Evolutionary conservation across 2,888 invertebrate species (phyloP).

Genomic region (Tipula vernalis): DNA sequence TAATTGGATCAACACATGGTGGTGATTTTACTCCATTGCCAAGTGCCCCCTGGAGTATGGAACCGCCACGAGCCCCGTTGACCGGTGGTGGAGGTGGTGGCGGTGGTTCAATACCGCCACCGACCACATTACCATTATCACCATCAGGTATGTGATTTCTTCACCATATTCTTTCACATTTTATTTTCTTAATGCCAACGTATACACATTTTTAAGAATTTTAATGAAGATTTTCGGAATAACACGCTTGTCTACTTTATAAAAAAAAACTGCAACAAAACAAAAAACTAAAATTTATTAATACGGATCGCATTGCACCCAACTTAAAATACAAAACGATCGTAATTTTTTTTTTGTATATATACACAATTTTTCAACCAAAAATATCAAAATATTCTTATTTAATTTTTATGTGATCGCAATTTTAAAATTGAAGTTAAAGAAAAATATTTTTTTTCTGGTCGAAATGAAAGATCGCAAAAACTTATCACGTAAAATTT

Average conservation of each 20-base stretch:
- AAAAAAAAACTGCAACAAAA: neutral
- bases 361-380: neutral
- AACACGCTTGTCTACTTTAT: neutral
- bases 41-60: conserved; percentile 26
- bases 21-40: conserved; percentile 25
- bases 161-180: neutral
- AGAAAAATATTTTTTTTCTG: neutral
- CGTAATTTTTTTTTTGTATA: neutral
- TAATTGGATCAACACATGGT: conserved; percentile 26
- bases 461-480: neutral
- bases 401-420: neutral
- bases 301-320: neutral
- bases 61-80: conserved; percentile 22
- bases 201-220: neutral
- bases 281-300: neutral
- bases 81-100: conserved; percentile 15
- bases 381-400: neutral
- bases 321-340: neutral
- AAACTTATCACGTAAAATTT: neutral
- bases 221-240: neutral
- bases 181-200: neutral
- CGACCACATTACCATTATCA: conserved; percentile 43
- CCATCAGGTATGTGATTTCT: conserved; percentile 37
- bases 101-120: conserved; percentile 31
- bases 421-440: neutral